phyloP scores from a whole-genome alignment of 2,113 vertebrate genomes.

The Melozone crissalis region DNA sequence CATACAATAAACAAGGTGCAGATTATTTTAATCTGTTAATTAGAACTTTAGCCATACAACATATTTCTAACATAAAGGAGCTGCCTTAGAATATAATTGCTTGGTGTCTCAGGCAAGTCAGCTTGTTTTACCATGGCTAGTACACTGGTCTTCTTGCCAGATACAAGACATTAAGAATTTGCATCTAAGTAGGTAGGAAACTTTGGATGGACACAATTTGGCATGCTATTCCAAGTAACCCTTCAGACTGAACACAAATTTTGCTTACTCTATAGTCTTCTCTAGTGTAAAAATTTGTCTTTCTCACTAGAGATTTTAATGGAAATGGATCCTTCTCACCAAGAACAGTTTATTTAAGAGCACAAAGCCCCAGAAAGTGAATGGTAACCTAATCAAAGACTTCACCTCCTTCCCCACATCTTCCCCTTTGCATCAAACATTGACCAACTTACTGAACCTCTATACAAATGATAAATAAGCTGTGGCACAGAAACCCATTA shows the following conservation, averaged over 20 bases:
- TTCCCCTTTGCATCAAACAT: not conserved
- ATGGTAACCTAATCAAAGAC: not conserved
- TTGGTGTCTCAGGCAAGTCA: not conserved
- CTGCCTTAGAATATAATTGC: not conserved
- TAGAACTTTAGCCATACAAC: not conserved
- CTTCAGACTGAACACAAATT: not conserved
- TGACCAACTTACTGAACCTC: not conserved
- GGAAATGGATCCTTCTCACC: not conserved
- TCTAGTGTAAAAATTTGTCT: not conserved
- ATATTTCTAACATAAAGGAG: not conserved
- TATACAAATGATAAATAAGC: not conserved
- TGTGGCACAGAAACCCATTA: not conserved
- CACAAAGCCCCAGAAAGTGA: not conserved
- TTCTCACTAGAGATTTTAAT: not conserved
- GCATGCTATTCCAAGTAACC: not conserved
- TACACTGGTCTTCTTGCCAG: not conserved
- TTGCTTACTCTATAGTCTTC: not conserved
- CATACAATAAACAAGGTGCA: not conserved
- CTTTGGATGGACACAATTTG: not conserved
- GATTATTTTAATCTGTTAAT: not conserved
- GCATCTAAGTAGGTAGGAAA: not conserved
- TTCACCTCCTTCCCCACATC: rapidly evolving
- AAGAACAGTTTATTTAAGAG: not conserved
- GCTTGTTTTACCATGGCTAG: not conserved
- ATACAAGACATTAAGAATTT: not conserved